Conservation (phyloP, 2,888 invertebrate genomes). For the Cyrtodaria siliqua region DNA sequence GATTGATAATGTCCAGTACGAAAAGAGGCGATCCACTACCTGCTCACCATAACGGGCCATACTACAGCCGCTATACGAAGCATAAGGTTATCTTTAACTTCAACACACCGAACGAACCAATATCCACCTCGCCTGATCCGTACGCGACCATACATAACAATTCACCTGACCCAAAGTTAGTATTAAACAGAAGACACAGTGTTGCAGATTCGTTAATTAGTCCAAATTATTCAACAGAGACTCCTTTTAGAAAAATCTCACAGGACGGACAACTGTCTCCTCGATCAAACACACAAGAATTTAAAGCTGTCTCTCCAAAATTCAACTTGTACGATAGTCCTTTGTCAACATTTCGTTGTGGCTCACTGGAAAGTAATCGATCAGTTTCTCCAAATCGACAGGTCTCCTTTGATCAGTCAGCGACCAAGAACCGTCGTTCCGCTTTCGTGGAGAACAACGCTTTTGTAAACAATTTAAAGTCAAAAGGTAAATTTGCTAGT, state of each 20-base stretch:
- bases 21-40: conserved; percentile 49
- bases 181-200: no score
- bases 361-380: conserved; percentile 30
- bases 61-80: conserved; percentile 57
- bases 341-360: conserved; percentile 21
- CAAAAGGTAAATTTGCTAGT: conserved; percentile 59
- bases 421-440: conserved; percentile 21
- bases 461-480: conserved; percentile 17
- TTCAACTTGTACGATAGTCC: conserved; percentile 30
- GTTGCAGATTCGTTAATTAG: no score
- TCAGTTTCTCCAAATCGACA: conserved; percentile 12
- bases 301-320: conserved; percentile 1
- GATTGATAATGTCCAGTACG: conserved; percentile 63
- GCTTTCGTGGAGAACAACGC: conserved; percentile 37
- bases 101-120: conserved; percentile 22
- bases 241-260: no score
- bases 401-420: conserved; percentile 14
- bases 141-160: no score
- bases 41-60: conserved; percentile 49
- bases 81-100: conserved; percentile 47
- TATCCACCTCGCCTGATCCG: conserved; percentile 20
- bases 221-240: no score
- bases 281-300: not conserved
- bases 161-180: no score
- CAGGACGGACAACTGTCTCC: no score